Conservation (phyloP, 2,888 invertebrate species). For the Nowickia ferox region DNA sequence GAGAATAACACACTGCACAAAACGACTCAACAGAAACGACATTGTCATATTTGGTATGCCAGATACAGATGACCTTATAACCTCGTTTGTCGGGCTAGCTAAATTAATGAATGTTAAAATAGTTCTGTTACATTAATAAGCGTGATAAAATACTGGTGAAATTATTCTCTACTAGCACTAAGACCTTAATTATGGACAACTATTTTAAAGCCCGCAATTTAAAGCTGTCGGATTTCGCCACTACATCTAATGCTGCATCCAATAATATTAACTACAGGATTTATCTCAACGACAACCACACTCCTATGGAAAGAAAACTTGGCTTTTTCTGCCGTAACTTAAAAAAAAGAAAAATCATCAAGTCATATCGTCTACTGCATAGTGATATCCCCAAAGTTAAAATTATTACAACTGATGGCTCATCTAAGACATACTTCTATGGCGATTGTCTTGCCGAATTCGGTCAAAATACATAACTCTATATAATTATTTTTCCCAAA, state of each 20-base stretch:
- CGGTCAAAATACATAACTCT: not conserved
- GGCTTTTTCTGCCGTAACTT: not conserved
- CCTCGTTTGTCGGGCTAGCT: not conserved
- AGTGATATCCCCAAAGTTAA: constrained; percentile 16
- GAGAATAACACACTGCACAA: constrained; percentile 7
- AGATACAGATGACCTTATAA: not conserved
- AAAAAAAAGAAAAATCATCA: not conserved
- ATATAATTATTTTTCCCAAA: too few species aligned
- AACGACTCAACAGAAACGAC: not conserved
- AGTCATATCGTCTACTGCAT: not conserved
- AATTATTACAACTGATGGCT: not conserved
- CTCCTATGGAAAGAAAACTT: not conserved
- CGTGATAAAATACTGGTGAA: not conserved
- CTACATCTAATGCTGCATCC: not conserved
- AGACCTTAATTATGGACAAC: not conserved
- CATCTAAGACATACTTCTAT: not conserved
- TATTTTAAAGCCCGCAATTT: constrained; percentile 3
- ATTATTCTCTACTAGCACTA: not conserved
- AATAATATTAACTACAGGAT: not conserved
- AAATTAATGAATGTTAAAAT: not conserved
- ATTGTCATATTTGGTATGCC: constrained; percentile 10
- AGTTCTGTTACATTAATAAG: constrained; percentile 9
- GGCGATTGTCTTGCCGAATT: not conserved
- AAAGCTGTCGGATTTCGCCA: not conserved
- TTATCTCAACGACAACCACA: not conserved